A percentile compares a stretch with the other conserved stretches of the same genome.
These are phyloP conservation scores for Meda fulgida DNA, from an alignment of 2,797 vertebrate species.

Conservation along the genomic window DNA sequence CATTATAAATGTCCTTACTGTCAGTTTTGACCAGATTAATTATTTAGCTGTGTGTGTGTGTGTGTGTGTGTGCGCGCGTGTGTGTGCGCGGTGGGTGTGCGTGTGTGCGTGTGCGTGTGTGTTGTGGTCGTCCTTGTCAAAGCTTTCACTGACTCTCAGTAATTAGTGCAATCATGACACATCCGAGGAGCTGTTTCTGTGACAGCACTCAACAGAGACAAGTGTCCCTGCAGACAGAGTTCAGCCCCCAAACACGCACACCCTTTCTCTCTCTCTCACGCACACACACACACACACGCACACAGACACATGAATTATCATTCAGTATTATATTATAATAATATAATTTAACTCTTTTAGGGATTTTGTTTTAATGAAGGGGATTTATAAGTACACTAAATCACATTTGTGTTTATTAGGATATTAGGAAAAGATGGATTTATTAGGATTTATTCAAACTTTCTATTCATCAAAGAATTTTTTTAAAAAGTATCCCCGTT, in stretches of 20 bases:
- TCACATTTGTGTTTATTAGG: neutral
- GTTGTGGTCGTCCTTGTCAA: conserved; percentile 62
- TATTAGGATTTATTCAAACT: neutral
- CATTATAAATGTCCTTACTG: no score
- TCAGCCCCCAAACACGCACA: conserved; percentile 54
- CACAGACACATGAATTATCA: neutral
- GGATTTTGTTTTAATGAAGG: neutral
- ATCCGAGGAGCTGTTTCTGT: conserved; percentile 77
- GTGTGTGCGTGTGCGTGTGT: conserved; percentile 24
- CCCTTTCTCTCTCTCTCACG: neutral
- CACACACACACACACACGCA: conserved; percentile 40
- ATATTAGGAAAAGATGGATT: neutral
- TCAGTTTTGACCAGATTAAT: no score
- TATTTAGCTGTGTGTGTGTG: neutral
- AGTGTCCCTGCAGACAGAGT: conserved; percentile 64
- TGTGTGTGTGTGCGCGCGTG: conserved; percentile 30
- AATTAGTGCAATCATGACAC: conserved; percentile 82
- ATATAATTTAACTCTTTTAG: neutral
- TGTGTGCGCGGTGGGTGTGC: conserved; percentile 42
- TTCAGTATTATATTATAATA: neutral
- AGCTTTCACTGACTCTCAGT: conserved; percentile 81
- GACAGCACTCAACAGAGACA: conserved; percentile 79
- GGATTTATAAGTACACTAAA: neutral
- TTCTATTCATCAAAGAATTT: neutral
- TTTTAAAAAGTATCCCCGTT: no score